A percentile compares a stretch with the other conserved stretches of the same genome.
Conservation (phyloP, 92 coral and sea anemone genomes). For the Heteractis magnifica region DNA sequence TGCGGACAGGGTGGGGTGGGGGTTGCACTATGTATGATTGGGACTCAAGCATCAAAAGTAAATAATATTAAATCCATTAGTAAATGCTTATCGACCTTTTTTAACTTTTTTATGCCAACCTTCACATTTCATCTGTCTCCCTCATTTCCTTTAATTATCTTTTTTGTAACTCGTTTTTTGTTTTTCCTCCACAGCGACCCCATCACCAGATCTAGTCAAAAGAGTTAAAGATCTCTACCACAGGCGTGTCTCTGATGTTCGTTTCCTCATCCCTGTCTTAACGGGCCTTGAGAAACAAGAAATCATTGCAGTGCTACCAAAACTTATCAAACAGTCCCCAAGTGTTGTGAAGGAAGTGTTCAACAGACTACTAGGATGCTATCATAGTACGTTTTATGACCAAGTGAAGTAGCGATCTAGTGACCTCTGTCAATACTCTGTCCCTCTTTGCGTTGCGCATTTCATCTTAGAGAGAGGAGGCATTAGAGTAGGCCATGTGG, state of each 20-base stretch:
- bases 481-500: too few relatives aligned
- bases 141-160: not conserved
- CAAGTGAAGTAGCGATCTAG: too few relatives aligned
- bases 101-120: not conserved
- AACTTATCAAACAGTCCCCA: constrained; percentile 98
- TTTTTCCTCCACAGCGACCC: constrained; percentile 65
- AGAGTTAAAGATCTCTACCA: constrained; percentile 93
- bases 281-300: constrained; percentile 97
- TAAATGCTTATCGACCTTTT: too few relatives aligned
- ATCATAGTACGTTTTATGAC: constrained; percentile 68
- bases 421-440: too few relatives aligned
- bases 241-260: constrained; percentile 98
- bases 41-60: too few relatives aligned
- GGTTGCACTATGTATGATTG: too few relatives aligned
- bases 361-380: constrained; percentile 92
- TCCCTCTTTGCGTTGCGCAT: too few relatives aligned
- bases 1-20: too few relatives aligned
- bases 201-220: constrained; percentile 88
- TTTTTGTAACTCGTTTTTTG: not conserved
- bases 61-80: too few relatives aligned
- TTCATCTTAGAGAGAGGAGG: too few relatives aligned
- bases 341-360: constrained; percentile 98
- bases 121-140: not conserved
- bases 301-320: constrained; percentile 91
- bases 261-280: constrained; percentile 92